Conservation (phyloP, 2,888 invertebrate species). For the Eumerus sabulonum region DNA sequence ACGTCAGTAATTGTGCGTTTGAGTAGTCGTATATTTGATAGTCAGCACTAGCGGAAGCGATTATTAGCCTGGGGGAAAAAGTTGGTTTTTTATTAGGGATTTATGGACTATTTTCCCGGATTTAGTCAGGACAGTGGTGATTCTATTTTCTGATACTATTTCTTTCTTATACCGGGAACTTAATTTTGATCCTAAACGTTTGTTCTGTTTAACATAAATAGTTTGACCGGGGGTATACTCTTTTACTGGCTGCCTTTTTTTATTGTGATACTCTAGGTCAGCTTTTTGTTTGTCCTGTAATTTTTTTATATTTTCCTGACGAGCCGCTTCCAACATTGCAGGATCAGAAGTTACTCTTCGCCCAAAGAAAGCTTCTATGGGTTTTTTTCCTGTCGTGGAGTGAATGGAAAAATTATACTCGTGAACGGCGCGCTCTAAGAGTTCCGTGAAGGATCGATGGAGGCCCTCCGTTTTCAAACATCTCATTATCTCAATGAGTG, state of each 20-base stretch:
- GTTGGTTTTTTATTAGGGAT: slow-evolving; percentile 2
- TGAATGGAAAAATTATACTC: slow-evolving; percentile 54
- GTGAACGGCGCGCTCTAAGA: slow-evolving; percentile 47
- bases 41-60: slow-evolving; percentile 2
- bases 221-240: slow-evolving; percentile 44
- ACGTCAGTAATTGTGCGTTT: slow-evolving; percentile 32
- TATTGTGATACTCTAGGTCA: slow-evolving; percentile 59
- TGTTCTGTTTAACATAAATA: slow-evolving; percentile 44
- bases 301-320: slow-evolving; percentile 46
- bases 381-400: slow-evolving; percentile 54
- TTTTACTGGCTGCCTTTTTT: slow-evolving; percentile 48
- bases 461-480: slow-evolving; percentile 45
- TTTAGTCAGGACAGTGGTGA: slow-evolving; percentile 31
- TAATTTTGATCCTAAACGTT: slow-evolving; percentile 50
- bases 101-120: slow-evolving; percentile 39
- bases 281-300: slow-evolving; percentile 46
- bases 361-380: slow-evolving; percentile 58
- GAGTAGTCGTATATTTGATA: slow-evolving; percentile 14
- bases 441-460: slow-evolving; percentile 51
- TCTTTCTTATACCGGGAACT: slow-evolving; percentile 48
- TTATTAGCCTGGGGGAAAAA: slow-evolving; percentile 1
- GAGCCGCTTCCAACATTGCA: slow-evolving; percentile 47
- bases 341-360: slow-evolving; percentile 40
- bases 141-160: slow-evolving; percentile 37
- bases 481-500: slow-evolving; percentile 62